Conservation (phyloP, 2,888 invertebrate species). For the Leptodirus hochenwartii region DNA sequence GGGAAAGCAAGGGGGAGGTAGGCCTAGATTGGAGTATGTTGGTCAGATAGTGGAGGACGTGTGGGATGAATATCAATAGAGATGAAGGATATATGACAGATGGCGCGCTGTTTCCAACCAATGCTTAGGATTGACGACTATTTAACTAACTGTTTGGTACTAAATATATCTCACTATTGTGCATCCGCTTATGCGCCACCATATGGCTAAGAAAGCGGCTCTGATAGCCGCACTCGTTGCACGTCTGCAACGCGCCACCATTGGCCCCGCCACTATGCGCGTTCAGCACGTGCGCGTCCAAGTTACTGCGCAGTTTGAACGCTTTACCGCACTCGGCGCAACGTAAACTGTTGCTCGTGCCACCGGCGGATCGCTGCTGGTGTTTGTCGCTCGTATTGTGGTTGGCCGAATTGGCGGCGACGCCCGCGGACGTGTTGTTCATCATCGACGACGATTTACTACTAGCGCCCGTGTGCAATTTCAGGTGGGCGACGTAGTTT, state of each 20-base stretch:
- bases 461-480: too few relatives aligned
- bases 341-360: slow-evolving; percentile 33
- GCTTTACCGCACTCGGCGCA: slow-evolving; percentile 38
- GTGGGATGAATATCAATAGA: too few relatives aligned
- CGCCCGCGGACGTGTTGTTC: background rate
- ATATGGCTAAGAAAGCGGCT: slow-evolving; percentile 48
- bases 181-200: slow-evolving; percentile 43
- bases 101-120: too few relatives aligned
- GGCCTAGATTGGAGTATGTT: too few relatives aligned
- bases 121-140: too few relatives aligned
- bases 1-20: too few relatives aligned
- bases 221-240: slow-evolving; percentile 47
- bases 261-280: slow-evolving; percentile 26
- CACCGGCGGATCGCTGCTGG: background rate
- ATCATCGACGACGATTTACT: too few relatives aligned
- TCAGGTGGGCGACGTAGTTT: slow-evolving; percentile 37
- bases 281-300: slow-evolving; percentile 35
- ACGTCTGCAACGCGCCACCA: slow-evolving; percentile 16
- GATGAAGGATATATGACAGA: too few relatives aligned
- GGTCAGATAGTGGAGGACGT: too few relatives aligned
- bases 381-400: too few relatives aligned
- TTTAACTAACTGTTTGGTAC: too few relatives aligned
- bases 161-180: slow-evolving; percentile 28
- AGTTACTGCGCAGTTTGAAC: slow-evolving; percentile 37
- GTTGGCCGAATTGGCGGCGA: background rate